A percentile compares a stretch with the other conserved stretches of the same genome.
These are phyloP conservation scores for Thera britannica DNA, from an alignment of 2,888 invertebrate genomes.

Conservation along the genomic window DNA sequence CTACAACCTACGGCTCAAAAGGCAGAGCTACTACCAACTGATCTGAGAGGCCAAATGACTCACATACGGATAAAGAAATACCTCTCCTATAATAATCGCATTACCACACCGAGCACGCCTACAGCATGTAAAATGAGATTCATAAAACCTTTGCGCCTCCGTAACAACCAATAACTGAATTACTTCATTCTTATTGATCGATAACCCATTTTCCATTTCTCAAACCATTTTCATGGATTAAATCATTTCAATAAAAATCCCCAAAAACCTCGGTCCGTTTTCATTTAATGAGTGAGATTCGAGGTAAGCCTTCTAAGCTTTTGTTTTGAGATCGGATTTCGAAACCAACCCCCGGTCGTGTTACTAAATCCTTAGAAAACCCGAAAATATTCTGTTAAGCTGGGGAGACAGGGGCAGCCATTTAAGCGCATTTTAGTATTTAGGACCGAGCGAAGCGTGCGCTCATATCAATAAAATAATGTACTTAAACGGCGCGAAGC, in stretches of 20 bases:
- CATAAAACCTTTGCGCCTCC: too few species aligned
- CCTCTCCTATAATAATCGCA: too few species aligned
- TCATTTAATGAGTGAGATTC: constrained; percentile 18
- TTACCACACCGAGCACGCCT: too few species aligned
- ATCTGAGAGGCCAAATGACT: too few species aligned
- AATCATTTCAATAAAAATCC: constrained; percentile 1
- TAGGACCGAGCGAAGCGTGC: neutral
- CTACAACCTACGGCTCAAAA: too few species aligned
- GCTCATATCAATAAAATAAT: too few species aligned
- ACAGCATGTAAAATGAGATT: too few species aligned
- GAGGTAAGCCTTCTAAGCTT: constrained; percentile 16
- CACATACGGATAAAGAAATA: too few species aligned
- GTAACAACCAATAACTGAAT: too few species aligned
- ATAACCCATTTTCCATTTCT: constrained; percentile 6
- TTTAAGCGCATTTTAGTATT: constrained; percentile 6
- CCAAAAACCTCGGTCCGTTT: constrained; percentile 7
- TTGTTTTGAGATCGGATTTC: constrained; percentile 22
- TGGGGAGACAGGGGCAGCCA: neutral
- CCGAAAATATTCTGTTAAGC: constrained; percentile 23
- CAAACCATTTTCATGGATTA: constrained; percentile 7
- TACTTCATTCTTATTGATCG: neutral
- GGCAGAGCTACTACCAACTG: too few species aligned
- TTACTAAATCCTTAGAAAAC: constrained; percentile 22
- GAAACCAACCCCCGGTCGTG: constrained; percentile 9
- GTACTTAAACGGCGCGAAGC: too few species aligned